Base-by-base conservation (phyloP, 2,113 vertebrate species). In the Erythrolamprus reginae region DNA sequence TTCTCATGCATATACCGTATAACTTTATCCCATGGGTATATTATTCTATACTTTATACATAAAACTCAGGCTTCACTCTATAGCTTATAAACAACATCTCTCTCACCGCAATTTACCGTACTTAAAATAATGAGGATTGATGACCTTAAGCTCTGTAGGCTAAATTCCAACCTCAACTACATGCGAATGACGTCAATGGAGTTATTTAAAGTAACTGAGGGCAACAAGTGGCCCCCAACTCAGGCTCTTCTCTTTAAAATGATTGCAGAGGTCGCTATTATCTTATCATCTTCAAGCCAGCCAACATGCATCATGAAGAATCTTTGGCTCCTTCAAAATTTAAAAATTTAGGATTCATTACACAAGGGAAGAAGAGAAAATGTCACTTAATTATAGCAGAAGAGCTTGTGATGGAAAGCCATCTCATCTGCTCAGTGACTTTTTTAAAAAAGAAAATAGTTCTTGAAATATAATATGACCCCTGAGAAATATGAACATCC, bases 81-180 rank as follows among this genome's bases (percentile, higher is more conserved):
- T 70, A 28, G 28, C 10, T 89, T 8, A n/a, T n/a, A 58, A 51
- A 90, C 55, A 12, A 86, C 4, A 5, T 88, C 6, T 23, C 58
- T 88, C 52, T 88, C 70, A 61, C 7, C 21, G 24, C 52, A 89
- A 23, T 70, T 90, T 90, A 90, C n/a, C n/a, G n/a, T n/a, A n/a
- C 42, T 93, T 83, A 86, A 92, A 82, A 50, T 77, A 10, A 48
- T 53, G 83, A 3, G 70, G 17, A 55, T 28, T 92, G 91, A 85
- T 3, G 24, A 77, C 45, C n/a, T 1, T 0, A 48, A 92, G 24
- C 3, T 48, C n/a, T 86, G 48, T 17, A 82, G 83, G 28, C 12
- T 92, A 93, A 93, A 89, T 89, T 12, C 50, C 91, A 84, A 88
- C 48, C 77, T 90, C 91, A 48, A n/a, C 65, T 83, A 88, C 38